Evolutionary conservation across 1,140 invertebrate genomes (phyloP).

Genomic region (Diabrotica undecimpunctata): DNA sequence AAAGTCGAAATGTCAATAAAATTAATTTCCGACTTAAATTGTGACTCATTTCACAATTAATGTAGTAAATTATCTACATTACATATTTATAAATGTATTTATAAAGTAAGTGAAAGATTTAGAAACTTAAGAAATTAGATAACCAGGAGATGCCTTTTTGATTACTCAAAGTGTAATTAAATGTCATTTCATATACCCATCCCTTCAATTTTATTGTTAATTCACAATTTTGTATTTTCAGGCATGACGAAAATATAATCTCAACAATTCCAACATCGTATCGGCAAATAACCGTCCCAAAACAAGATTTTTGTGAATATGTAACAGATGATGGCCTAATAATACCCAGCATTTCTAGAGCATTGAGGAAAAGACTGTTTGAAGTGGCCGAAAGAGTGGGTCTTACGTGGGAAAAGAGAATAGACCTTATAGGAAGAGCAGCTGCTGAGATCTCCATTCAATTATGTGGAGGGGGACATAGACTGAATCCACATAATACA

Average conservation of each 20-base stretch:
- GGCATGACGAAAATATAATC: conserved; percentile 84
- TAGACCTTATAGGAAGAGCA: conserved; percentile 72
- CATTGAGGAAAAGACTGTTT: conserved; percentile 64
- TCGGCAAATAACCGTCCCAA: conserved; percentile 70
- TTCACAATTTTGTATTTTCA: conserved; percentile 29
- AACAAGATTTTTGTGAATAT: conserved; percentile 62
- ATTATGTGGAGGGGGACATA: conserved; percentile 69
- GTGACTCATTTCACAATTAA: too few relatives aligned
- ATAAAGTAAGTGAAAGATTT: too few relatives aligned
- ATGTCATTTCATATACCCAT: too few relatives aligned
- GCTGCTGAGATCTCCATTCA: conserved; percentile 76
- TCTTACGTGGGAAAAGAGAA: conserved; percentile 63
- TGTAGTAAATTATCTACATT: too few relatives aligned
- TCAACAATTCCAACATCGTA: conserved; percentile 60
- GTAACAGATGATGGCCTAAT: conserved; percentile 77
- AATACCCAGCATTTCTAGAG: conserved; percentile 69
- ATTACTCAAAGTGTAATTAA: too few relatives aligned
- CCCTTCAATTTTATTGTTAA: too few relatives aligned
- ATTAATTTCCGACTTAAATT: too few relatives aligned
- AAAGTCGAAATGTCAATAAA: too few relatives aligned
- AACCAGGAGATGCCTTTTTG: too few relatives aligned
- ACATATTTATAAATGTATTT: too few relatives aligned
- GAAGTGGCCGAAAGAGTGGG: conserved; percentile 63
- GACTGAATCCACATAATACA: conserved; percentile 73
- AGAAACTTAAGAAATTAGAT: too few relatives aligned